Evolutionary conservation across 2,113 vertebrate genomes (phyloP), one percentile per base, ranked within the genome.

Genomic region (Neolamprologus kungweensis): DNA sequence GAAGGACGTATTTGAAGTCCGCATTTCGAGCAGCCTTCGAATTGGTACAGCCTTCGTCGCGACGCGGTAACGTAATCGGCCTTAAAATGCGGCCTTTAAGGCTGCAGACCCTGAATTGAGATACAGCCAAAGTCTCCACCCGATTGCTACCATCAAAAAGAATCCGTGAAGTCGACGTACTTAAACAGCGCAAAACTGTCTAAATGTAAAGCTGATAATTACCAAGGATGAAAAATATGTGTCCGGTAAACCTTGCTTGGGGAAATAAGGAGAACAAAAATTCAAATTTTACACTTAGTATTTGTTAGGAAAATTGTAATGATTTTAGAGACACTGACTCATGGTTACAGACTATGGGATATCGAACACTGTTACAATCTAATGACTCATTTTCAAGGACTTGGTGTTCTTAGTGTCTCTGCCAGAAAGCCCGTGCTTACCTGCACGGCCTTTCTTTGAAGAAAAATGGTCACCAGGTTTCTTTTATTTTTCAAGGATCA

Each of bases 401-500:
- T 90, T 28, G 0, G 51, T 87, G 37, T 92, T 94, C 60, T 88
- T 83, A 80, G 80, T 89, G 86, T 75, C 82, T 78, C 37, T 88
- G 85, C 88, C 88, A 90, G 53, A 65, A 93, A 87, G 86, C 81
- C 79, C 82, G 19, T 83, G 85, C 86, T 79, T 92, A 91, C 87
- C 91, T 93, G 84, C 47, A 3, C 78, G 17, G 85, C 80, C 79
- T 55, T 83, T 90, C 93, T 93, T 93, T 81, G 91, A 50, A 90
- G 83, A 85, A 85, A 93, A 95, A 91, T 65, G 88, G 86, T 93
- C 87, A 85, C 89, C 82, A 47, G 89, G 82, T 91, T 93, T 93
- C 45, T 85, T 3, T 84, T 87, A 92, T 93, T 91, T 92, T 37
- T 21, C 87, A 86, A 81, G 87, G 90, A 94, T 94, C 93, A 95